These are phyloP conservation scores for Diplodus puntazzo DNA, from an alignment of 2,797 vertebrate species.

Conservation along the genomic window DNA sequence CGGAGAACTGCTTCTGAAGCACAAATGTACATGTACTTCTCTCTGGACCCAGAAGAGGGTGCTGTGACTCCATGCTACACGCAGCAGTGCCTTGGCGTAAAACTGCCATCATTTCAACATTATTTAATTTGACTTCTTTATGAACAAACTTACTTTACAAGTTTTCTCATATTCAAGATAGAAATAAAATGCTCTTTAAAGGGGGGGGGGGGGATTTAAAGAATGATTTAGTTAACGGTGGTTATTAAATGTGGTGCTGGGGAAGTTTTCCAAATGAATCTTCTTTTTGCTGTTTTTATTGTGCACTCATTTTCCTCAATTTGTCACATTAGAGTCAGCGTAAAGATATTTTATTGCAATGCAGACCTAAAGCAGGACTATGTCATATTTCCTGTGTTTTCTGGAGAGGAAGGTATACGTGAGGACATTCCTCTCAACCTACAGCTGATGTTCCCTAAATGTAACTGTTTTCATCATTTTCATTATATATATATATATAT, in stretches of 20 bases:
- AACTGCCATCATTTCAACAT: conserved; percentile 16
- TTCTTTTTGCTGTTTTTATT: conserved; percentile 10
- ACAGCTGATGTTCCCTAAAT: background rate
- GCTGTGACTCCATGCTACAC: conserved; percentile 66
- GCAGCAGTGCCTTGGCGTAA: background rate
- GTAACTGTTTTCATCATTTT: background rate
- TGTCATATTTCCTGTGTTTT: background rate
- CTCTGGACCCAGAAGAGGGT: conserved; percentile 58
- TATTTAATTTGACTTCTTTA: conserved; percentile 32
- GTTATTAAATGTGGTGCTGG: conserved; percentile 17
- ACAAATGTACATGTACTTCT: conserved; percentile 16
- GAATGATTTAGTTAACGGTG: conserved; percentile 13
- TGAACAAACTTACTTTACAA: conserved; percentile 33
- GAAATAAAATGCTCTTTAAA: conserved; percentile 34
- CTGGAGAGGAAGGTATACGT: background rate
- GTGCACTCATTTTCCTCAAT: background rate
- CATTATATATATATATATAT: too few relatives aligned
- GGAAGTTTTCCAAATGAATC: conserved; percentile 37
- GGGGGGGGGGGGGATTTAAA: background rate
- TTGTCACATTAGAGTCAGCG: conserved; percentile 10
- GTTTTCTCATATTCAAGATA: conserved; percentile 43
- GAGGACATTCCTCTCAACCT: background rate
- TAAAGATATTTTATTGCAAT: conserved; percentile 6
- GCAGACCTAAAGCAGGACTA: background rate
- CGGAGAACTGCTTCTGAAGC: background rate